These are phyloP conservation scores for Prunella himalayana DNA, from an alignment of 2,113 vertebrate genomes.

Conservation along the genomic window DNA sequence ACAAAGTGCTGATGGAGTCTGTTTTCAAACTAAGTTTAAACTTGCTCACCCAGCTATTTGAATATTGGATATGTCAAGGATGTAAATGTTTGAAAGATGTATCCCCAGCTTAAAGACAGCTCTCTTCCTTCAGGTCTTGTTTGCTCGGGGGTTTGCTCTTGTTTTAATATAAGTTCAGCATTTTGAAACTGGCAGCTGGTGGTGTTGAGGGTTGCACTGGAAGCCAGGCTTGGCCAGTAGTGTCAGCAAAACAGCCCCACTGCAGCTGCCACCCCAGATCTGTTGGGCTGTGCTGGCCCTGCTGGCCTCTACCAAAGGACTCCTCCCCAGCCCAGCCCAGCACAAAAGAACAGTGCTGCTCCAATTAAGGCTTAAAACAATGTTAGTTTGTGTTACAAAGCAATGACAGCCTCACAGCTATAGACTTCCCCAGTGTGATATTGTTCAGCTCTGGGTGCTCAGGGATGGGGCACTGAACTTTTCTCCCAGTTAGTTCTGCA, in stretches of 20 bases:
- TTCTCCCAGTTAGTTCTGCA: neutral
- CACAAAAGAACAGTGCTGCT: neutral
- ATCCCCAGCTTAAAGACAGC: neutral
- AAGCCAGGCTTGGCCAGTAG: neutral
- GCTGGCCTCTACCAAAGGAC: fast-evolving
- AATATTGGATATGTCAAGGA: constrained; percentile 1
- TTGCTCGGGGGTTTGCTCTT: neutral
- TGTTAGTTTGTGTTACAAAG: neutral
- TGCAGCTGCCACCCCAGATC: neutral
- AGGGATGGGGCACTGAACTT: neutral
- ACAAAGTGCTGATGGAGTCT: constrained; percentile 13
- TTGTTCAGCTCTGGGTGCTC: neutral
- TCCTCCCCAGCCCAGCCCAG: neutral
- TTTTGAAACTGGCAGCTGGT: constrained; percentile 4
- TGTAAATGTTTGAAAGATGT: neutral
- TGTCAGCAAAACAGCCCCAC: neutral
- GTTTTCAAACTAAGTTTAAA: constrained; percentile 24
- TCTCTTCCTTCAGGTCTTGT: neutral
- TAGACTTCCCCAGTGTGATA: neutral
- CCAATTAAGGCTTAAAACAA: neutral
- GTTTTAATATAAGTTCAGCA: constrained; percentile 7
- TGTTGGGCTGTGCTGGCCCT: fast-evolving
- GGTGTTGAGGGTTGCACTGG: neutral
- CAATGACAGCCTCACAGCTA: neutral
- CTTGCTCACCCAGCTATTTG: constrained; percentile 19